Evolutionary conservation across 2,888 invertebrate genomes (phyloP).

Genomic region (Sphaeridia pumilis): DNA sequence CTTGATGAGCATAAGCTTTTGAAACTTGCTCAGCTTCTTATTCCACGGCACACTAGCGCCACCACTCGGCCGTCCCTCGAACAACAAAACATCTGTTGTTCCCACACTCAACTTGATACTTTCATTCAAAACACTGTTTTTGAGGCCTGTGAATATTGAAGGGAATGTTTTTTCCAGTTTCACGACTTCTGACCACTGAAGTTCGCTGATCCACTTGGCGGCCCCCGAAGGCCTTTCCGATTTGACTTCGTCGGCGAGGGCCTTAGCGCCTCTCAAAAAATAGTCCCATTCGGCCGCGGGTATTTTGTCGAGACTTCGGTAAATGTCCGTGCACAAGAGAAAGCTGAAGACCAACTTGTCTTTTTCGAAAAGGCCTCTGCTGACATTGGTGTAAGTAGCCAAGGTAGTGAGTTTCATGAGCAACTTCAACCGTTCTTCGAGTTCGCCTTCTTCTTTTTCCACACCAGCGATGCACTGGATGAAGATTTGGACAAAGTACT

Average conservation of each 20-base stretch:
- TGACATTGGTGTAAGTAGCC: constrained; percentile 73
- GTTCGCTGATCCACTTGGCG: constrained; percentile 21
- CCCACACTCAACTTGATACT: constrained; percentile 21
- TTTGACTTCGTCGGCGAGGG: constrained; percentile 12
- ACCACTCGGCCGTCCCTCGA: background rate
- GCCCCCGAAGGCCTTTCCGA: background rate
- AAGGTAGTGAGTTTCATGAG: constrained; percentile 65
- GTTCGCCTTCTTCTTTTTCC: constrained; percentile 50
- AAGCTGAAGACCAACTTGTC: constrained; percentile 84
- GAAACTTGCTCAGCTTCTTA: constrained; percentile 52
- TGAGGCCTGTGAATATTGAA: constrained; percentile 16
- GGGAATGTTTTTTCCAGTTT: constrained; percentile 23
- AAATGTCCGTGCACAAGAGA: constrained; percentile 64
- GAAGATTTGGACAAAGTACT: constrained; percentile 62
- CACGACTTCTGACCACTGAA: constrained; percentile 23
- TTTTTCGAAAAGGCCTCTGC: constrained; percentile 77
- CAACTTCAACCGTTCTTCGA: constrained; percentile 55
- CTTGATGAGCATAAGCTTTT: constrained; percentile 69
- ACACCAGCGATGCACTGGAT: constrained; percentile 61
- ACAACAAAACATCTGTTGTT: constrained; percentile 9
- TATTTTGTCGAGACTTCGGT: constrained; percentile 52
- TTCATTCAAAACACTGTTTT: constrained; percentile 10
- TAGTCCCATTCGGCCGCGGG: constrained; percentile 59
- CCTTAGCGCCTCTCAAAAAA: constrained; percentile 53
- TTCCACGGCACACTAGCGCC: constrained; percentile 49